Conservation (phyloP, 2,888 invertebrate species). For the Hypercompe scribonia region DNA sequence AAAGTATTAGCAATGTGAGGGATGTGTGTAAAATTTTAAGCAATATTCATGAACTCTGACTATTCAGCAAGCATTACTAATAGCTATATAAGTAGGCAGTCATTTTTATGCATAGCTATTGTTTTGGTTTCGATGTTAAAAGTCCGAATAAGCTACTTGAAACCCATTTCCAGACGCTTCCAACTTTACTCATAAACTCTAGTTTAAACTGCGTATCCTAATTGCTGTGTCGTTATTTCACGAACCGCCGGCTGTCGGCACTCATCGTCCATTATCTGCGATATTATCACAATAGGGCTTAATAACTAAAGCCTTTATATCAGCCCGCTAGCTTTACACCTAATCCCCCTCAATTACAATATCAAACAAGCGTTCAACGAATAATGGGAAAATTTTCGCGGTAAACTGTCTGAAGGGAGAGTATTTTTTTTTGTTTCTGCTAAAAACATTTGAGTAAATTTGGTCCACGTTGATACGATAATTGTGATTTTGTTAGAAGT, state of each 20-base stretch:
- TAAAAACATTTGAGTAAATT: neutral
- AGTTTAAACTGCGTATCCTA: neutral
- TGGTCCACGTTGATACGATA: too few species aligned
- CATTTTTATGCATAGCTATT: neutral
- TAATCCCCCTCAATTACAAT: constrained; percentile 20
- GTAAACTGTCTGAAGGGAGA: neutral
- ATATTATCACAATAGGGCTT: constrained; percentile 11
- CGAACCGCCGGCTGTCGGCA: neutral
- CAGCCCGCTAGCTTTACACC: neutral
- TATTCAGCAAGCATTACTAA: too few species aligned
- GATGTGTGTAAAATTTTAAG: too few species aligned
- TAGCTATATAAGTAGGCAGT: too few species aligned
- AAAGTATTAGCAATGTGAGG: too few species aligned
- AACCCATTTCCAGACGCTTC: neutral
- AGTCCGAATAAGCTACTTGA: neutral
- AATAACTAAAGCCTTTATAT: constrained; percentile 1
- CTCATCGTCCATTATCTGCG: constrained; percentile 15
- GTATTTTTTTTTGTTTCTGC: neutral
- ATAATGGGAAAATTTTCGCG: neutral
- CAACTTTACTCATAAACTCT: neutral
- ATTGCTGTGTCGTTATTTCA: neutral
- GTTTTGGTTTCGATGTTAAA: neutral
- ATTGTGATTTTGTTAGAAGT: too few species aligned
- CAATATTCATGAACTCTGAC: too few species aligned
- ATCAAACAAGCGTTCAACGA: constrained; percentile 14